Evolutionary conservation across 2,888 invertebrate species (phyloP).

Genomic region (Drosophila paranaensis): DNA sequence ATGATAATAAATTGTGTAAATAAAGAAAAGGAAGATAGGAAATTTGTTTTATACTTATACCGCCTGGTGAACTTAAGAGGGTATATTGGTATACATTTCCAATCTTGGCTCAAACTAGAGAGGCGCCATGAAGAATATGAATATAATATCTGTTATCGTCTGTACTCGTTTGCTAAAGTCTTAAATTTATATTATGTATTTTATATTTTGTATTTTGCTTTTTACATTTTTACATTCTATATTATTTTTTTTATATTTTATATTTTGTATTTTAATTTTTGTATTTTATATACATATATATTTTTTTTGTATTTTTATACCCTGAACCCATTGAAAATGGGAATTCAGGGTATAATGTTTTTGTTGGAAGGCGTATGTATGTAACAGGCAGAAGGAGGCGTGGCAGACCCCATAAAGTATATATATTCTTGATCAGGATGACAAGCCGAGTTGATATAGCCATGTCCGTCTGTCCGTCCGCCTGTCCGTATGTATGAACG

Average conservation of each 20-base stretch:
- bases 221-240: not conserved
- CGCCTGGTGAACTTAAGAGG: not conserved
- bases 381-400: too few species aligned
- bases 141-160: not conserved
- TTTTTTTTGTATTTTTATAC: too few species aligned
- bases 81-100: not conserved
- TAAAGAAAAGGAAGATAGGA: not conserved
- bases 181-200: not conserved
- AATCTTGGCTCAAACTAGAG: not conserved
- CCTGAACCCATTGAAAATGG: too few species aligned
- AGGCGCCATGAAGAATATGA: not conserved
- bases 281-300: not conserved
- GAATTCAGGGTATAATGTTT: too few species aligned
- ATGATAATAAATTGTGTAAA: slow-evolving; percentile 23
- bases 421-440: too few species aligned
- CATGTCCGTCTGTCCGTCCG: too few species aligned
- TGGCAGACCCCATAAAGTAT: too few species aligned
- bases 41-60: not conserved
- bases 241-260: not conserved
- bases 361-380: too few species aligned
- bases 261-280: not conserved
- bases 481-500: too few species aligned
- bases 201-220: not conserved
- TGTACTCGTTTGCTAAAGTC: too few species aligned
- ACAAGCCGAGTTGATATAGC: too few species aligned